Base-by-base conservation (phyloP, 2,888 invertebrate genomes). In the Acanthococcus lagerstroemiae region DNA sequence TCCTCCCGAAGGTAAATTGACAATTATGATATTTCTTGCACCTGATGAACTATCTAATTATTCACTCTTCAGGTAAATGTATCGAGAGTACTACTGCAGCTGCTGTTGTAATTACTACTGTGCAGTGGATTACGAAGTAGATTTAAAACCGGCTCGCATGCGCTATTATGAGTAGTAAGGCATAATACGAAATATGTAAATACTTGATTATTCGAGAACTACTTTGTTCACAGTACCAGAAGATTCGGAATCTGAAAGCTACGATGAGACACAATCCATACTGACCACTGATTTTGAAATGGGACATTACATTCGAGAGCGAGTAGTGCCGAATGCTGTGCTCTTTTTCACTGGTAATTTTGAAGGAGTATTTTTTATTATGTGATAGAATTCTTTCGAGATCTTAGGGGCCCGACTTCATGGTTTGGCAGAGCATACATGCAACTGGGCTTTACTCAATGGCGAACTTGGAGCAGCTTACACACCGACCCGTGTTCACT, bases 231-330 rank as follows among this genome's bases (percentile, higher is more conserved):
- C 78, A 81, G 87, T 90, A 77, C 88, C 90, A 45, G 91, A 91
- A 69, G 90, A 89, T 76, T 82, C 84, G 78, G 85, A 89, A 73
- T 84, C 84, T 48, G 90, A 92, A 69, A 80, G 92, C 69, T 94
- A 94, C 75, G 93, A 95, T 65, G 94, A 95, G 70, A 84, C 88
- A 48, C 90, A 87, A 78, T 84, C 86, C 71, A 80, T 95, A 71
- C 79, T 97, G 70, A 90, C 92, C 9, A 88, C 89, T 65, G 99
- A 99, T 80, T 99, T 95, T 78, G 97, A 99, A 81, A 90, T 99
- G 76, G 99, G 99, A 3, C 97, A 99, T 79, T 94, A 95, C 78
- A 87, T 99, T 75, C 86, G 95, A 72, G 96, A 99, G 78, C 84
- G 95, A 71, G 88, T 99, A 71, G 88, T 99, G 69, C 95, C 97